phyloP scores from a whole-genome alignment of 64 coral and sea anemone genomes.

The Stichodactyla mertensii region DNA sequence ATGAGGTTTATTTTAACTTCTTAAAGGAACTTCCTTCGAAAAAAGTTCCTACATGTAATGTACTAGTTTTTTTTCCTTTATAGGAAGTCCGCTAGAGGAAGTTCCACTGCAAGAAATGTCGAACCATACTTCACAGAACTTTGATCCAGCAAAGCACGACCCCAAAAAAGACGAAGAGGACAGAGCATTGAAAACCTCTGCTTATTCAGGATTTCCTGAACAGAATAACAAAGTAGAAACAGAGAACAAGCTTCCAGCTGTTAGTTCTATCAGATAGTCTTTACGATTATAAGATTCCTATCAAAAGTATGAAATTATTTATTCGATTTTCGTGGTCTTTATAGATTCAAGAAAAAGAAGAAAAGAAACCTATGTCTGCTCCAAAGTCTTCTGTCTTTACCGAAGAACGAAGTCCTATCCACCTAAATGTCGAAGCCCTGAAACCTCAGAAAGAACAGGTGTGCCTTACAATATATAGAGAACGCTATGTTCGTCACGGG shows the following conservation, averaged over 20 bases:
- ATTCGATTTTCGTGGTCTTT: not conserved
- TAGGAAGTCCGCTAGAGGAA: not conserved
- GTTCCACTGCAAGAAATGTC: conserved; percentile 17
- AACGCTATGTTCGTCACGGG: too few relatives aligned
- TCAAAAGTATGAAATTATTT: not conserved
- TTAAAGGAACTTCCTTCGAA: not conserved
- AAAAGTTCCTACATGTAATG: not conserved
- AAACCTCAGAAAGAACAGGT: not conserved
- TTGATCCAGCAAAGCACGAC: not conserved
- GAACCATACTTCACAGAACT: not conserved
- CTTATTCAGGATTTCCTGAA: not conserved
- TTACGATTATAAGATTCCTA: too few relatives aligned
- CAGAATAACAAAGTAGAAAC: not conserved
- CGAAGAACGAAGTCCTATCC: not conserved
- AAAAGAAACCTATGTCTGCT: not conserved
- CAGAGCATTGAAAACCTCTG: not conserved
- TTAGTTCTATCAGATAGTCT: not conserved
- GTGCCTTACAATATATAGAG: not conserved
- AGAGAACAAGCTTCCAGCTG: not conserved
- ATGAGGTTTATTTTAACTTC: not conserved
- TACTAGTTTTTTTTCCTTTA: not conserved
- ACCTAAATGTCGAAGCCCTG: not conserved
- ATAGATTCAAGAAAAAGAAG: not conserved
- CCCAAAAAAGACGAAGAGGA: not conserved
- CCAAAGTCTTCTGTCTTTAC: not conserved